phyloP scores from a whole-genome alignment of 1,140 invertebrate genomes.

The Thaumatotibia leucotreta region DNA sequence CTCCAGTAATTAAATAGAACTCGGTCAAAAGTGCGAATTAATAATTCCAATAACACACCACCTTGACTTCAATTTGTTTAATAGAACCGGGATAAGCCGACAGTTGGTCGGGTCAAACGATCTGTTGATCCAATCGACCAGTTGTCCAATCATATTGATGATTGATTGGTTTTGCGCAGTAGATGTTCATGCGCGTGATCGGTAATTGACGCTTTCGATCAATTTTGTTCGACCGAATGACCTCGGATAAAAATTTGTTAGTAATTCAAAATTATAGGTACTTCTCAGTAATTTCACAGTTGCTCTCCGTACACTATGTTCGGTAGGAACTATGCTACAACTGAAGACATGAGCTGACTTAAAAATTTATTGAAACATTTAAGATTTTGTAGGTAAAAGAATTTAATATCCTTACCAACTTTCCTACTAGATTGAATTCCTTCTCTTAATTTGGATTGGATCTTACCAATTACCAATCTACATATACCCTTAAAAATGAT shows the following conservation, averaged over 20 bases:
- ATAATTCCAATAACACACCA: background rate
- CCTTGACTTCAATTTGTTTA: constrained; percentile 7
- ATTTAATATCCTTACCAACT: too few species aligned
- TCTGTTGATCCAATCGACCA: background rate
- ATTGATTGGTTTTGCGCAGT: background rate
- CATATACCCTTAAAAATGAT: too few species aligned
- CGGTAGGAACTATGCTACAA: too few species aligned
- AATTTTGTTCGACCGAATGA: background rate
- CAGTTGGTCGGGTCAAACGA: background rate
- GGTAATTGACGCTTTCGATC: background rate
- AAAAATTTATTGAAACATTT: too few species aligned
- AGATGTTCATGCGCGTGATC: background rate
- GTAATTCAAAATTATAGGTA: background rate
- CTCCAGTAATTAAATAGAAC: background rate
- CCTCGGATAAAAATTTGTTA: background rate
- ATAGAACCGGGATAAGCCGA: background rate
- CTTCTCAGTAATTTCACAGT: too few species aligned
- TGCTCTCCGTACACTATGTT: too few species aligned
- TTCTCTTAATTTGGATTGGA: too few species aligned
- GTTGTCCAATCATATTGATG: background rate
- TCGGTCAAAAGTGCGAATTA: background rate
- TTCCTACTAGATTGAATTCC: too few species aligned
- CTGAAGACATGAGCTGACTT: too few species aligned
- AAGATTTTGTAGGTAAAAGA: too few species aligned
- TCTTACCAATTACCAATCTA: too few species aligned